Conservation (phyloP, 2,888 invertebrate species). For the Coleophora deauratella region DNA sequence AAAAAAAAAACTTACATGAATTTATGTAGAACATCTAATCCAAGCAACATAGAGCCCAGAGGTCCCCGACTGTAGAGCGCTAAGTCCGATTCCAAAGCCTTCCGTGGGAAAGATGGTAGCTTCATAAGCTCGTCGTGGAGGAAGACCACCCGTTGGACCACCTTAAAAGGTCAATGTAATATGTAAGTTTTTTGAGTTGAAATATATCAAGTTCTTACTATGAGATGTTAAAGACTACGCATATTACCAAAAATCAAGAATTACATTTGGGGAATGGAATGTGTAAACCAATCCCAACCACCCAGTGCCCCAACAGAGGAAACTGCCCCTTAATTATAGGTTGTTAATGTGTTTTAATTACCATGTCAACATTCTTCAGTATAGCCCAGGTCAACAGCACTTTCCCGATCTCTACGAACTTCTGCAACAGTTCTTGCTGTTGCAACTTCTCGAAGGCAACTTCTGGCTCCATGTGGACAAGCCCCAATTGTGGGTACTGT, state of each 20-base stretch:
- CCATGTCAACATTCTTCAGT: conserved; percentile 93
- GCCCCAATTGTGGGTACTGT: conserved; percentile 96
- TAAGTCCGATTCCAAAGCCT: conserved; percentile 97
- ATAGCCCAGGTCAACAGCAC: conserved; percentile 93
- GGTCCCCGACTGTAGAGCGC: conserved; percentile 92
- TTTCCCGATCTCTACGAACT: conserved; percentile 98
- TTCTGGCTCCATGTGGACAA: conserved; percentile 94
- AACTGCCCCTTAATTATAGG: too few species aligned
- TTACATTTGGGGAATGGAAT: too few species aligned
- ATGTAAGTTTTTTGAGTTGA: not conserved
- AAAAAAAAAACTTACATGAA: conserved; percentile 77
- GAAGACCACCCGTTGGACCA: conserved; percentile 97
- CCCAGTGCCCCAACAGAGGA: too few species aligned
- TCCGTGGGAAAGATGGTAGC: conserved; percentile 97
- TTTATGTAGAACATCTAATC: conserved; percentile 97
- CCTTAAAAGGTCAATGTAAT: conserved; percentile 53
- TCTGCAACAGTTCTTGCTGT: conserved; percentile 91
- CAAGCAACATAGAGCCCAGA: conserved; percentile 91
- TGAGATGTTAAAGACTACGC: too few species aligned
- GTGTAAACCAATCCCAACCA: too few species aligned
- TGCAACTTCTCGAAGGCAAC: conserved; percentile 93
- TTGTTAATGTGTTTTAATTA: too few species aligned
- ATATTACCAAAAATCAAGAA: too few species aligned
- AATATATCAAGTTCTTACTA: too few species aligned
- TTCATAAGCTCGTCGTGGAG: conserved; percentile 99